Conservation (phyloP, 2,113 vertebrate genomes). For the Entomyzon cyanotis region DNA sequence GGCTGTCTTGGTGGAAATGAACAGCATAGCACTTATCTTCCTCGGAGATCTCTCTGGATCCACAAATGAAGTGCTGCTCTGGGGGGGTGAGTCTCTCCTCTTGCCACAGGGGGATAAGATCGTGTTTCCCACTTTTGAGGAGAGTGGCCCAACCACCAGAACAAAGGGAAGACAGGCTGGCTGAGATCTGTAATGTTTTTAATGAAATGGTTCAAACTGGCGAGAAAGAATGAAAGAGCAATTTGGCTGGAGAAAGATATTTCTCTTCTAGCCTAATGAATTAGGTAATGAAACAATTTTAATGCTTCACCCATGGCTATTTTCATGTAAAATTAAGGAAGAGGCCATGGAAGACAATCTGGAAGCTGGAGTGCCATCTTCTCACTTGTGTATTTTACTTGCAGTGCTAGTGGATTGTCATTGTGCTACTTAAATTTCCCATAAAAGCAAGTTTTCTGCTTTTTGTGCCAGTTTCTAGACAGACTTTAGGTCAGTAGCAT, state of each 20-base stretch:
- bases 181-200: background rate
- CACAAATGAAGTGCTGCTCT: background rate
- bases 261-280: background rate
- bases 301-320: background rate
- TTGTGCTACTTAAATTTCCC: background rate
- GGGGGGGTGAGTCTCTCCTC: background rate
- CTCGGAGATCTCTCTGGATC: background rate
- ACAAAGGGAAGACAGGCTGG: background rate
- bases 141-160: background rate
- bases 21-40: background rate
- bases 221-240: background rate
- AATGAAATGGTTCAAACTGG: background rate
- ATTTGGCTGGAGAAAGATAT: constrained; percentile 1
- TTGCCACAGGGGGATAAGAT: background rate
- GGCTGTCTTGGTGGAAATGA: background rate
- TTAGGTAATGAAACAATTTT: background rate
- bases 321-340: background rate
- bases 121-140: background rate
- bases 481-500: background rate
- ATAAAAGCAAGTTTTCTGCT: background rate
- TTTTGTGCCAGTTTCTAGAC: background rate
- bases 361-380: background rate
- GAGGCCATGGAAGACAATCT: background rate
- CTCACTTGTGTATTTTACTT: background rate
- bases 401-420: accelerated